A percentile compares a stretch with the other conserved stretches of the same genome.
Evolutionary conservation across 2,797 vertebrate species (phyloP).

Genomic region (Lagocephalus sceleratus): DNA sequence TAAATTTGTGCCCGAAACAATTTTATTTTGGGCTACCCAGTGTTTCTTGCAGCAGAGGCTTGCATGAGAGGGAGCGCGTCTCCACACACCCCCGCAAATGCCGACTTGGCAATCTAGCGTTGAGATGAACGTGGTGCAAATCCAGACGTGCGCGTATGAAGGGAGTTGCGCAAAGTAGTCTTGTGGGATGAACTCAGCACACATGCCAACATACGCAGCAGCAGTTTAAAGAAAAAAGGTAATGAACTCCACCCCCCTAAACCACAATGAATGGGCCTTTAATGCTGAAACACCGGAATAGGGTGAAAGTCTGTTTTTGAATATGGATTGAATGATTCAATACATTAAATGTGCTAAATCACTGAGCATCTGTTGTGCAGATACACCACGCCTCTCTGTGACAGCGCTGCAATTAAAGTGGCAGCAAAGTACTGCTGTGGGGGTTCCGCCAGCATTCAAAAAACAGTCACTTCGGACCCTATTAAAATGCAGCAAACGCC

Average conservation of each 20-base stretch:
- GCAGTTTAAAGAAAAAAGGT: slow-evolving; percentile 46
- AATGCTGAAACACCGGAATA: slow-evolving; percentile 16
- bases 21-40: slow-evolving; percentile 45
- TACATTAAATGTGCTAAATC: slow-evolving; percentile 17
- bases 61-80: slow-evolving; percentile 44
- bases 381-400: slow-evolving; percentile 14
- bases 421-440: slow-evolving; percentile 19
- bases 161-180: slow-evolving; percentile 26
- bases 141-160: slow-evolving; percentile 10
- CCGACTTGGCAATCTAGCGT: slow-evolving; percentile 57
- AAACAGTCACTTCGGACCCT: slow-evolving; percentile 21
- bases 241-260: slow-evolving; percentile 39
- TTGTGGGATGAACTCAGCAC: slow-evolving; percentile 22
- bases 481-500: slow-evolving; percentile 47
- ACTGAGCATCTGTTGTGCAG: slow-evolving; percentile 8
- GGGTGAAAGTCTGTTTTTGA: slow-evolving; percentile 25
- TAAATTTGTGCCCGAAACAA: slow-evolving; percentile 29
- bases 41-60: slow-evolving; percentile 44
- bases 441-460: slow-evolving; percentile 24
- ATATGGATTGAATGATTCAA: slow-evolving; percentile 11
- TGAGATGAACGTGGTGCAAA: slow-evolving; percentile 19
- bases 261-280: slow-evolving; percentile 6
- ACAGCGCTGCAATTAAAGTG: slow-evolving; percentile 17
- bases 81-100: slow-evolving; percentile 43
- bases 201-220: slow-evolving; percentile 53